A percentile compares a stretch with the other conserved stretches of the same genome.
Conservation (phyloP, 92 coral and sea anemone genomes). For the Palythoa heliodiscus region DNA sequence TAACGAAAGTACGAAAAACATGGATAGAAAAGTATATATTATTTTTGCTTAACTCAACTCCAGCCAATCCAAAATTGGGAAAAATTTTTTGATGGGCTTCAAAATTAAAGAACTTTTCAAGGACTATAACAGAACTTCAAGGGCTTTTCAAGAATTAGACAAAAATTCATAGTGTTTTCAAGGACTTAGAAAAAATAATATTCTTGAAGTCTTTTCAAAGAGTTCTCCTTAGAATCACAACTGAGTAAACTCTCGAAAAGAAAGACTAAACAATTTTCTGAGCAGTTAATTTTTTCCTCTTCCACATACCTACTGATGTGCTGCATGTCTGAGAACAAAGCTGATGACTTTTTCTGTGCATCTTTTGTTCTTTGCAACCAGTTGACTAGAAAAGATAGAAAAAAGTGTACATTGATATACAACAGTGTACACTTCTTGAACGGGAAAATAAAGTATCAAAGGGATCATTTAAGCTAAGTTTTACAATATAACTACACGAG, state of each 20-base stretch:
- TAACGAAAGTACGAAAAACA: too few species aligned
- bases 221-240: too few species aligned
- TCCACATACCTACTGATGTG: slow-evolving; percentile 88
- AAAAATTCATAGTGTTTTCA: background rate
- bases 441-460: too few species aligned
- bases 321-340: slow-evolving; percentile 88
- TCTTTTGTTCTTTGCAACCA: slow-evolving; percentile 92
- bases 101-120: too few species aligned
- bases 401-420: background rate
- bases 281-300: background rate
- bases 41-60: too few species aligned
- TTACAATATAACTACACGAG: too few species aligned
- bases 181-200: background rate
- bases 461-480: too few species aligned
- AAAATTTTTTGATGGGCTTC: too few species aligned
- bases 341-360: slow-evolving; percentile 74
- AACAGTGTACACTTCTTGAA: background rate
- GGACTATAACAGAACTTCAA: background rate
- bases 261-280: too few species aligned
- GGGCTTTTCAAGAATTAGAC: background rate
- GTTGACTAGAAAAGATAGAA: slow-evolving; percentile 59
- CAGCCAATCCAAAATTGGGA: too few species aligned
- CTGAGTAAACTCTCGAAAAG: background rate
- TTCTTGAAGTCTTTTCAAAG: too few species aligned
- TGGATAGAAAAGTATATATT: too few species aligned